Conservation (phyloP, 2,888 invertebrate species). For the Gasteruption jaculator region DNA sequence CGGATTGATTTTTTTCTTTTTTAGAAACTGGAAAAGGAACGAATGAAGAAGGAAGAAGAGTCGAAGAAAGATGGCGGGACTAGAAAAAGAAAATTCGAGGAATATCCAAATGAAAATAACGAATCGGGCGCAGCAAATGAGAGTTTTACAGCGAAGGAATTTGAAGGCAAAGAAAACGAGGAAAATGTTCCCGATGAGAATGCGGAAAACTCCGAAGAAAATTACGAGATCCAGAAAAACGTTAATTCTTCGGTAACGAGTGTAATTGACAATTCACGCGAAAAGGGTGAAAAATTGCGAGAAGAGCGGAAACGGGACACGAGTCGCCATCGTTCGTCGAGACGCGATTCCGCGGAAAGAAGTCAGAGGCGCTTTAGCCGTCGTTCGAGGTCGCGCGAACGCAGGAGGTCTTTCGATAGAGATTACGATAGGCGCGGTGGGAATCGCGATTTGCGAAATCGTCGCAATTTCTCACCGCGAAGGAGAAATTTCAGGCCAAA, state of each 20-base stretch:
- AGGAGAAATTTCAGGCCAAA: constrained; percentile 31
- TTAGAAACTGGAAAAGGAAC: constrained; percentile 41
- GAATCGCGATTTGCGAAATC: constrained; percentile 36
- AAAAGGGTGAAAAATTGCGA: not conserved
- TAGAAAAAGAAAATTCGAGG: constrained; percentile 54
- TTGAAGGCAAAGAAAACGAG: constrained; percentile 28
- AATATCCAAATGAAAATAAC: constrained; percentile 43
- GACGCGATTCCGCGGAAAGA: constrained; percentile 37
- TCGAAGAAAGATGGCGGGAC: constrained; percentile 57
- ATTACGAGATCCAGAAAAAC: constrained; percentile 25
- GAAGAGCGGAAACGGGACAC: constrained; percentile 28
- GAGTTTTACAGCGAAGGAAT: constrained; percentile 21
- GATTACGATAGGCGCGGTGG: constrained; percentile 32
- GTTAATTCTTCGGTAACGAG: constrained; percentile 26
- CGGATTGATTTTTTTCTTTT: constrained; percentile 7
- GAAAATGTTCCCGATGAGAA: constrained; percentile 28
- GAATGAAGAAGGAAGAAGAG: constrained; percentile 60
- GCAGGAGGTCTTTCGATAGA: constrained; percentile 36
- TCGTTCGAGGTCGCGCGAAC: constrained; percentile 41
- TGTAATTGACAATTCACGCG: constrained; percentile 20
- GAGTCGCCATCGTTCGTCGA: constrained; percentile 30
- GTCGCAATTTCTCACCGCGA: constrained; percentile 35
- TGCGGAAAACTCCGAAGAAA: constrained; percentile 24
- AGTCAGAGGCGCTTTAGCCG: constrained; percentile 32
- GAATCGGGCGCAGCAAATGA: constrained; percentile 20